Conservation (phyloP, 2,888 invertebrate genomes). For the Amphipoea lucens region DNA sequence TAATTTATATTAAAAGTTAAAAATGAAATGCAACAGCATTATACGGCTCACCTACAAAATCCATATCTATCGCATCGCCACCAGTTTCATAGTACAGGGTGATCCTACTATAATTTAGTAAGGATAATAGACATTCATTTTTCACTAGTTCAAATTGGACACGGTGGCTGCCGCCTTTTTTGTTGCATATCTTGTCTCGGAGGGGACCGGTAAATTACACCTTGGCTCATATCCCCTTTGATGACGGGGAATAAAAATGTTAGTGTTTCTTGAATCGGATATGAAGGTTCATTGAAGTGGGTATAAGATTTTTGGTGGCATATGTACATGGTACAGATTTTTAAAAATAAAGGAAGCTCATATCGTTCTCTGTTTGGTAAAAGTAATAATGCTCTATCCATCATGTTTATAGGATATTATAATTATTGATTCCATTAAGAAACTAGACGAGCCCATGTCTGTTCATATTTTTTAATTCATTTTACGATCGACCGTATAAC, state of each 20-base stretch:
- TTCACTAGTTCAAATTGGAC: slow-evolving; percentile 86
- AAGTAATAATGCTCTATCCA: background rate
- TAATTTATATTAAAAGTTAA: background rate
- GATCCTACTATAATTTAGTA: slow-evolving; percentile 75
- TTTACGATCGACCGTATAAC: background rate
- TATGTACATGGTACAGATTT: background rate
- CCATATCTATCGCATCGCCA: slow-evolving; percentile 27
- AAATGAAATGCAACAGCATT: background rate
- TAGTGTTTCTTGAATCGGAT: slow-evolving; percentile 57
- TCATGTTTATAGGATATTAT: background rate
- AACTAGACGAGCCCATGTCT: background rate
- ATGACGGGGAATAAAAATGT: slow-evolving; percentile 65
- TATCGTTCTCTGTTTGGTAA: background rate
- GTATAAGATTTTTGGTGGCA: slow-evolving; percentile 5
- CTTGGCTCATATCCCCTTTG: slow-evolving; percentile 67
- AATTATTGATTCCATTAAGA: background rate
- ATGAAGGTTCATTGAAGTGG: slow-evolving; percentile 38
- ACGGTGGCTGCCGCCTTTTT: slow-evolving; percentile 82
- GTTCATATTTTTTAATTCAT: background rate
- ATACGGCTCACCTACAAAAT: background rate
- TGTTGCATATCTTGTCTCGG: slow-evolving; percentile 76
- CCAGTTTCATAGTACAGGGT: slow-evolving; percentile 70
- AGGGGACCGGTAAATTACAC: slow-evolving; percentile 81
- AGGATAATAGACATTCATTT: slow-evolving; percentile 86
- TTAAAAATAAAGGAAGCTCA: background rate